Percentiles rank a stretch among this genome's conserved stretches.
Conservation (phyloP, 1,140 invertebrate species). For the Microvelia longipes region DNA sequence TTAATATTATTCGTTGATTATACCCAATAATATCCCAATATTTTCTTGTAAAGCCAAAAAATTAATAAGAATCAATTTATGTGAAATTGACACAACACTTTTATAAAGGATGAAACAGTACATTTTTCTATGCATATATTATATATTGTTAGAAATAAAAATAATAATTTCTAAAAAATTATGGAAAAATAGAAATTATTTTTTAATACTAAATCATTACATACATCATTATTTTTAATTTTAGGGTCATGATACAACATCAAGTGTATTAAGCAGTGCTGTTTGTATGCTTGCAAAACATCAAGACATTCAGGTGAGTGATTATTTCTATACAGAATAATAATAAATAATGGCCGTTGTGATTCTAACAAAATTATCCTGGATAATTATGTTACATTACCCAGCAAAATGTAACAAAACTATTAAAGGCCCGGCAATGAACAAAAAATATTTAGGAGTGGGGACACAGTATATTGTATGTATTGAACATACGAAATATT, state of each 20-base stretch:
- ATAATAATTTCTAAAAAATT: neutral
- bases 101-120: too few relatives aligned
- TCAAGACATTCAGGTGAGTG: neutral
- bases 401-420: too few relatives aligned
- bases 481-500: neutral
- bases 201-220: neutral
- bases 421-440: too few relatives aligned
- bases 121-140: neutral
- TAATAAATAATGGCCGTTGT: neutral
- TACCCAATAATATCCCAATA: too few relatives aligned
- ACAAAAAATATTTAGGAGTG: too few relatives aligned
- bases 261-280: neutral
- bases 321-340: neutral
- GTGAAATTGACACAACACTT: too few relatives aligned
- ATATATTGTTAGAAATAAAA: neutral
- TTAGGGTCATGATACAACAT: neutral
- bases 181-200: neutral
- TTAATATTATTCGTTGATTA: too few relatives aligned
- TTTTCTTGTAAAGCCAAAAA: too few relatives aligned
- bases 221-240: neutral
- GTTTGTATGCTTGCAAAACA: neutral
- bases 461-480: neutral
- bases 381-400: too few relatives aligned
- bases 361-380: too few relatives aligned
- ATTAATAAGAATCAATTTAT: too few relatives aligned